Conservation (phyloP, 2,888 invertebrate species). For the Celastrina argiolus region DNA sequence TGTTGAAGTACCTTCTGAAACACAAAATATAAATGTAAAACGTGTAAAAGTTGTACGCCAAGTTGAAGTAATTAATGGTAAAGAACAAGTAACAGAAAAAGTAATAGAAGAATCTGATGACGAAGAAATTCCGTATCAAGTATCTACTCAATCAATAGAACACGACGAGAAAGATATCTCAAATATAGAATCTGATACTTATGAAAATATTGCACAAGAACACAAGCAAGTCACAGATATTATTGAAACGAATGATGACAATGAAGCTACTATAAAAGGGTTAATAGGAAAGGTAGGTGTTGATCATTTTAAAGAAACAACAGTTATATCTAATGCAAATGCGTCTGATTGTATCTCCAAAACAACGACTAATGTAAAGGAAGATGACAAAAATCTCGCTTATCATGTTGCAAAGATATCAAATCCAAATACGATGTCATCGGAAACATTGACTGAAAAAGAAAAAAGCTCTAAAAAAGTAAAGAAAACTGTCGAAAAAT, state of each 20-base stretch:
- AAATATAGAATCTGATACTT: background rate
- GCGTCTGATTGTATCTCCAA: background rate
- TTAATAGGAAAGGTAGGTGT: background rate
- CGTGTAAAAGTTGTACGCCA: slow-evolving; percentile 79
- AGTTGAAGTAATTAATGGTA: slow-evolving; percentile 37
- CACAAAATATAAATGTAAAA: slow-evolving; percentile 53
- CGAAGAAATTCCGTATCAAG: slow-evolving; percentile 47
- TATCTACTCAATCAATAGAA: background rate
- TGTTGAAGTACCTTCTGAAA: slow-evolving; percentile 48
- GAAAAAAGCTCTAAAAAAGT: background rate
- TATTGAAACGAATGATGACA: background rate
- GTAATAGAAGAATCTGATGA: slow-evolving; percentile 80
- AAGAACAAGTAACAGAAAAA: slow-evolving; percentile 74
- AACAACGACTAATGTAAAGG: background rate
- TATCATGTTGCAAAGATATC: background rate
- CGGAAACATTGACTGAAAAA: background rate
- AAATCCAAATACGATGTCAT: background rate
- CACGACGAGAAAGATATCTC: background rate
- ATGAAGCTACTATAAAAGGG: background rate
- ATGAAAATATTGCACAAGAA: background rate
- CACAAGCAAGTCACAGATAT: background rate
- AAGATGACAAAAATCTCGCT: background rate
- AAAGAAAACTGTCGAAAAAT: slow-evolving; percentile 1
- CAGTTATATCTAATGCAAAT: background rate
- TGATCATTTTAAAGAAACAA: background rate